A percentile compares a stretch with the other conserved stretches of the same genome.
Evolutionary conservation across 2,888 invertebrate species (phyloP).

Genomic region (Thecocarcelia acutangulata): DNA sequence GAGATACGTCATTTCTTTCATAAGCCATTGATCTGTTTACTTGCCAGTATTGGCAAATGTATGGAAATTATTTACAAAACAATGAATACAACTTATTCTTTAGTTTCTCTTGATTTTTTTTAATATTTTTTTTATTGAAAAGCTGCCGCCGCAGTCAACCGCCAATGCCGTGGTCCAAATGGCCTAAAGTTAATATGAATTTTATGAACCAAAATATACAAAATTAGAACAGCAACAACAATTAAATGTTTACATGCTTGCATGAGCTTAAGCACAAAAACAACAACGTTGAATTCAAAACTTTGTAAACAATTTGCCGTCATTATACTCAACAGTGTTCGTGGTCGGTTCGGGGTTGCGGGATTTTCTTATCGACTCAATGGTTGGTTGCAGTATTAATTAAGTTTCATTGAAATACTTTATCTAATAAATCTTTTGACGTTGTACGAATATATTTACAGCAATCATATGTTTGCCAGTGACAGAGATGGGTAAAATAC

Average conservation of each 20-base stretch:
- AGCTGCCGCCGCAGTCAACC: conserved; percentile 43
- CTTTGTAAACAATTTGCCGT: conserved; percentile 66
- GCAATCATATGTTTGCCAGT: conserved; percentile 1
- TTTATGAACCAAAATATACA: conserved; percentile 38
- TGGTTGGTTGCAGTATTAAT: conserved; percentile 44
- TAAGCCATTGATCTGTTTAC: too few species aligned
- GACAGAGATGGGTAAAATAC: too few species aligned
- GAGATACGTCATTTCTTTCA: too few species aligned
- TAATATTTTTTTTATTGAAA: conserved; percentile 36
- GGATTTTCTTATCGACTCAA: conserved; percentile 3
- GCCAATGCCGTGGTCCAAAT: conserved; percentile 59
- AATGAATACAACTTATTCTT: not conserved
- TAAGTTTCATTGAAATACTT: conserved; percentile 57
- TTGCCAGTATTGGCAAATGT: not conserved
- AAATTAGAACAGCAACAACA: conserved; percentile 33
- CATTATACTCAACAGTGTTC: conserved; percentile 41
- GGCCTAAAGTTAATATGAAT: conserved; percentile 55
- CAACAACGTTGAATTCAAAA: conserved; percentile 31
- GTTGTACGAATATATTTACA: conserved; percentile 8
- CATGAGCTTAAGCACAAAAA: conserved; percentile 19
- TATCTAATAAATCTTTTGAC: conserved; percentile 64
- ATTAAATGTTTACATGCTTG: conserved; percentile 45
- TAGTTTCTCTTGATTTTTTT: too few species aligned
- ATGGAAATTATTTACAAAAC: not conserved
- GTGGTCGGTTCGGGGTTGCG: conserved; percentile 1